These are phyloP conservation scores for Ips typographus DNA, from an alignment of 1,140 invertebrate species.

Conservation along the genomic window DNA sequence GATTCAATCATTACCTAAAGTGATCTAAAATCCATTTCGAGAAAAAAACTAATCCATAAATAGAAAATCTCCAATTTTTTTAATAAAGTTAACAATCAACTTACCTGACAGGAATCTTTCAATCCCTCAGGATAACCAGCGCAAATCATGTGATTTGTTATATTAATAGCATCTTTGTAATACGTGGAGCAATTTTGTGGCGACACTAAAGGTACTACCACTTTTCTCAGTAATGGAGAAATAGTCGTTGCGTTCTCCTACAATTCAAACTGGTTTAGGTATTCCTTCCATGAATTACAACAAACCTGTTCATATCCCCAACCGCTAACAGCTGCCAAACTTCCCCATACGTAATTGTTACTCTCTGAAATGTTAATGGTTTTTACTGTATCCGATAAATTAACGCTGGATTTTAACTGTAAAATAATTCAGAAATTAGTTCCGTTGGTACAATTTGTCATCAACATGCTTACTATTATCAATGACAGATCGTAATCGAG, in stretches of 20 bases:
- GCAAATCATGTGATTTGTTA: conserved; percentile 31
- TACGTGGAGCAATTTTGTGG: neutral
- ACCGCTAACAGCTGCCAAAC: conserved; percentile 22
- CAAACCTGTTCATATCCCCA: conserved; percentile 22
- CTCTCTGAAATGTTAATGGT: conserved; percentile 13
- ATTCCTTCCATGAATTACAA: neutral
- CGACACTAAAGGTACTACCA: conserved; percentile 6
- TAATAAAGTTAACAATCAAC: neutral
- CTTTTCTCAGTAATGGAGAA: conserved; percentile 4
- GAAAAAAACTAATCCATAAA: neutral
- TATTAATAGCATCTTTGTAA: conserved; percentile 14
- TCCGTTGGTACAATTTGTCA: neutral
- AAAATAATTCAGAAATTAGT: neutral
- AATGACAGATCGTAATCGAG: conserved; percentile 18
- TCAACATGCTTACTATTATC: conserved; percentile 11
- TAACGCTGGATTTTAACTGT: conserved; percentile 12
- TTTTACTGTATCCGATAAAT: conserved; percentile 7
- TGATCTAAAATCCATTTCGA: conserved; percentile 5
- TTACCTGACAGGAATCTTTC: conserved; percentile 30
- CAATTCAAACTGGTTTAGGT: neutral
- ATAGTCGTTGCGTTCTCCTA: conserved; percentile 24
- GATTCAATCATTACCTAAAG: neutral
- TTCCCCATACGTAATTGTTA: conserved; percentile 10
- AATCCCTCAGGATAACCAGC: conserved; percentile 25
- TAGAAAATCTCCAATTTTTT: neutral